Evolutionary conservation across 1,140 invertebrate genomes (phyloP), one percentile per base, ranked within the genome.

Genomic region (Zaprionus tsacasi): DNA sequence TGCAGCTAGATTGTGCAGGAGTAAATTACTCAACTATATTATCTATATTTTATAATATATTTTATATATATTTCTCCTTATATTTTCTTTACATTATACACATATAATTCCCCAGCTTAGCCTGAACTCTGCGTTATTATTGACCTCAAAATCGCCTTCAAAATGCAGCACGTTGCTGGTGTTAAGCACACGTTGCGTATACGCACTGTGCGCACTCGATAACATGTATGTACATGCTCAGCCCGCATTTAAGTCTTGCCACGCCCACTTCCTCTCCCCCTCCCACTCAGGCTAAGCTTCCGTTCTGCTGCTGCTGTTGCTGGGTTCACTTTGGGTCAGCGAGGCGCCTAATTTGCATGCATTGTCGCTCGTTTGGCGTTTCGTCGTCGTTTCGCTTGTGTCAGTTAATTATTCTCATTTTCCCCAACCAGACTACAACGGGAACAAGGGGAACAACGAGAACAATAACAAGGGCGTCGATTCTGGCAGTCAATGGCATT

Each of bases 381-480:
- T 57, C 48, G 38, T 56, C 48, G 38, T 56, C 50, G 38, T 35
- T 40, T 52, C 52, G 65, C 43, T 25, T 61, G 45, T 57, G 55
- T 56, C 61, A 65, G 78, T 85, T 86, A 86, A 85, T 85, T 85
- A 81, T 81, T 76, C 79, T 65, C 76, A 75, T 69, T 78, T 66
- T 56, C 36, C 68, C 38, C 21, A 11, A 5, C 12, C 55, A n/a
- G 33, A 48, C 55, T 38, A 13, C 57, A 54, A 36, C 55, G 36
- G 13, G 35, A 45, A 36, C 58, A 54, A 43, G 11, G 69, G 60
- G 65, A 66, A 64, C 63, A 56, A 65, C 64, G 55, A 72, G 66
- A 63, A 70, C 52, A 79, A 63, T 61, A 76, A 54, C 36, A 50
- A 45, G 64, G 60, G 48, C 72, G 50, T 61, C 56, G n/a, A 45